phyloP scores from a whole-genome alignment of 1,140 invertebrate species.

The Choristoneura fumiferana region DNA sequence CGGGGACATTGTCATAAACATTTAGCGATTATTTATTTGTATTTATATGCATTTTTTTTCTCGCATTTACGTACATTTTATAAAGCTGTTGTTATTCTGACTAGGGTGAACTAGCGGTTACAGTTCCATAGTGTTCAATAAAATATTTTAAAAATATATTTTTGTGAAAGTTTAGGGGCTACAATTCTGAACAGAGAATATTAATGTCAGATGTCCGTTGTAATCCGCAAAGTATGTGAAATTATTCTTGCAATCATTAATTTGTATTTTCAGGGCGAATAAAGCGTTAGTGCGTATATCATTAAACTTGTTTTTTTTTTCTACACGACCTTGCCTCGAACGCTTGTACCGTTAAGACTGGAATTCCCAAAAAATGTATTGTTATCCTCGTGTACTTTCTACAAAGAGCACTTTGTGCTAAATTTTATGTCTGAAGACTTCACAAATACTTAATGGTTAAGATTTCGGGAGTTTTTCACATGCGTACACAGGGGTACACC shows the following conservation, averaged over 20 bases:
- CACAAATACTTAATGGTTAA: too few relatives aligned
- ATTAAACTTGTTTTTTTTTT: constrained; percentile 39
- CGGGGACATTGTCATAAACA: constrained; percentile 12
- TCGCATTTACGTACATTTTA: constrained; percentile 39
- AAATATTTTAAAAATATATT: constrained; percentile 69
- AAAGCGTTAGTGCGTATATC: constrained; percentile 66
- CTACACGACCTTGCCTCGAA: not conserved
- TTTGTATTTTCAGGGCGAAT: constrained; percentile 77
- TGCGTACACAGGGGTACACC: too few relatives aligned
- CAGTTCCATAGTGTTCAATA: constrained; percentile 58
- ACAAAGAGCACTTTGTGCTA: too few relatives aligned
- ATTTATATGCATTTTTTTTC: constrained; percentile 31
- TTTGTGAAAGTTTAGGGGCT: constrained; percentile 69
- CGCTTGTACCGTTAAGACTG: too few relatives aligned
- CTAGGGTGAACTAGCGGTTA: constrained; percentile 54
- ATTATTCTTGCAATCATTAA: constrained; percentile 71
- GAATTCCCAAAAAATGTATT: too few relatives aligned
- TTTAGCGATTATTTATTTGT: constrained; percentile 45
- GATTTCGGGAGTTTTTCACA: too few relatives aligned
- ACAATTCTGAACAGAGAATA: constrained; percentile 42
- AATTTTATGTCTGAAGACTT: too few relatives aligned
- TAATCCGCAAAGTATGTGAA: constrained; percentile 51
- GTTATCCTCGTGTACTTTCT: not conserved
- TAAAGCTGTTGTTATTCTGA: constrained; percentile 40
- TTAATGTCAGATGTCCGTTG: constrained; percentile 36